These are phyloP conservation scores for Euschistus heros DNA, from an alignment of 1,140 invertebrate species.

Conservation along the genomic window DNA sequence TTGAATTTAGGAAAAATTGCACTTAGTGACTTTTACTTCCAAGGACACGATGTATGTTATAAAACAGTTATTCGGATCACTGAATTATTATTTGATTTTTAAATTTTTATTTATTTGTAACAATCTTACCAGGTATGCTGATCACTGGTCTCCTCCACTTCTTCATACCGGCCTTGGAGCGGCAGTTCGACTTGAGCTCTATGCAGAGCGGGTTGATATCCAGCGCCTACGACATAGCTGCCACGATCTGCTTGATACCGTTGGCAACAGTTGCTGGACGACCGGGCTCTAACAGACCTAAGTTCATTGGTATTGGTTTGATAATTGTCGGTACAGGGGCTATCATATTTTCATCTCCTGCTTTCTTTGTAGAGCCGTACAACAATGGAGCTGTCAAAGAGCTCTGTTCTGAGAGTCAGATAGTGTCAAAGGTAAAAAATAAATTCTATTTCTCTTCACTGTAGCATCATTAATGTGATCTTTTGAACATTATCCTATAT, in stretches of 20 bases:
- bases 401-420: background rate
- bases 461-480: background rate
- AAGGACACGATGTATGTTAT: too few species aligned
- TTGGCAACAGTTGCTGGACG: conserved; percentile 76
- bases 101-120: too few species aligned
- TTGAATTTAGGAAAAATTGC: too few species aligned
- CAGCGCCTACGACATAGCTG: conserved; percentile 71
- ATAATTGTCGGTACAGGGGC: conserved; percentile 48
- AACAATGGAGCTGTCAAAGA: background rate
- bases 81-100: too few species aligned
- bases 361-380: conserved; percentile 45
- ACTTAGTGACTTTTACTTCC: too few species aligned
- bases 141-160: conserved; percentile 85
- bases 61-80: too few species aligned
- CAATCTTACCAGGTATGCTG: conserved; percentile 55
- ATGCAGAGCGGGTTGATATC: conserved; percentile 69
- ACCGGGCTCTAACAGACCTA: conserved; percentile 58
- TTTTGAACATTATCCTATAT: too few species aligned
- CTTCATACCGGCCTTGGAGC: conserved; percentile 81
- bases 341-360: conserved; percentile 50
- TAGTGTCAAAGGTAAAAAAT: background rate
- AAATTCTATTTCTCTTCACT: background rate
- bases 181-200: conserved; percentile 65
- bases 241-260: conserved; percentile 67
- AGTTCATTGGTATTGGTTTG: conserved; percentile 63